Conservation (phyloP, 2,888 invertebrate species). For the Apotomis betuletana region DNA sequence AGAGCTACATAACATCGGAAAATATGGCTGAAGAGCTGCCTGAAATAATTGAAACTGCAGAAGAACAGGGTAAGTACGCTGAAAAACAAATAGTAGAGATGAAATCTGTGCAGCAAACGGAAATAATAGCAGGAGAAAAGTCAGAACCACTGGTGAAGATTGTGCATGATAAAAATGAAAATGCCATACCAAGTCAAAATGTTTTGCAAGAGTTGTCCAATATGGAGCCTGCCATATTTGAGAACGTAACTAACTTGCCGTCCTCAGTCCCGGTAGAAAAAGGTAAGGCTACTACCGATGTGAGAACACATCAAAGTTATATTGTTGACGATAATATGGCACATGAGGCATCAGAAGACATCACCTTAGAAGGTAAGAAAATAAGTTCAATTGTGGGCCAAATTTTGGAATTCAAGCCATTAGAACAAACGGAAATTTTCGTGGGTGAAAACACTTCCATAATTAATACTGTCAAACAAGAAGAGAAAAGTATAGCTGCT, state of each 20-base stretch:
- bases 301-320: slow-evolving; percentile 63
- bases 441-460: slow-evolving; percentile 57
- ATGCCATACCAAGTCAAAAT: slow-evolving; percentile 57
- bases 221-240: slow-evolving; percentile 57
- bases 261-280: slow-evolving; percentile 49
- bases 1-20: slow-evolving; percentile 64
- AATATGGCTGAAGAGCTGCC: slow-evolving; percentile 54
- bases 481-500: slow-evolving; percentile 51
- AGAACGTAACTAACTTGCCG: slow-evolving; percentile 56
- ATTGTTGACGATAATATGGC: slow-evolving; percentile 59
- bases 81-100: slow-evolving; percentile 56
- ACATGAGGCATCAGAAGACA: slow-evolving; percentile 74
- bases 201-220: slow-evolving; percentile 58
- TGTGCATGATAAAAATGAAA: slow-evolving; percentile 50
- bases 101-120: slow-evolving; percentile 61
- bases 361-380: slow-evolving; percentile 64
- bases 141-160: slow-evolving; percentile 48
- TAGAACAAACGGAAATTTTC: slow-evolving; percentile 65
- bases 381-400: slow-evolving; percentile 67
- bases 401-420: slow-evolving; percentile 59
- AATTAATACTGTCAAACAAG: slow-evolving; percentile 44
- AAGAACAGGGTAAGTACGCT: slow-evolving; percentile 51
- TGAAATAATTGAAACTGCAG: slow-evolving; percentile 47
- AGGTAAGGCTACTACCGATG: slow-evolving; percentile 55
- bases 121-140: slow-evolving; percentile 57